A percentile compares a stretch with the other conserved stretches of the same genome.
Conservation (phyloP, 2,888 invertebrate genomes). For the Ectobius pallidus region DNA sequence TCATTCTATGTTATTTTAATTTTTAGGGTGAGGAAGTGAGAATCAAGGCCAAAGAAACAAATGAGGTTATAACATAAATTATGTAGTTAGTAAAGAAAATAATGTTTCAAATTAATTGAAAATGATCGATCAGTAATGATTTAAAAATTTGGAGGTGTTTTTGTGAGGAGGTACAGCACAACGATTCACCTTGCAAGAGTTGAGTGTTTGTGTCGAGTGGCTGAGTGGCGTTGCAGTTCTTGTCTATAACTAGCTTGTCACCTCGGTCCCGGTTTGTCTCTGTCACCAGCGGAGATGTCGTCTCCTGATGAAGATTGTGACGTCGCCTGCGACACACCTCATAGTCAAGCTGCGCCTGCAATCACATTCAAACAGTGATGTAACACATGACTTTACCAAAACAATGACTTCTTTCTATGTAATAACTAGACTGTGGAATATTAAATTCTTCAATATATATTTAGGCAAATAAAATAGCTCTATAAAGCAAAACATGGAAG, state of each 20-base stretch:
- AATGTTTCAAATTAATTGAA: not conserved
- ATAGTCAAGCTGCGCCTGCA: conserved; percentile 65
- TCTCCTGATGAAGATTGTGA: conserved; percentile 53
- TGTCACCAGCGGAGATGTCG: conserved; percentile 64
- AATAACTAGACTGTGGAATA: no score
- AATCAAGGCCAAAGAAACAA: no score
- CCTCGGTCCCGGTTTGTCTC: conserved; percentile 60
- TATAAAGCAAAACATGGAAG: no score
- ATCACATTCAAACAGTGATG: conserved; percentile 22
- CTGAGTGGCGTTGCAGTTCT: conserved; percentile 70
- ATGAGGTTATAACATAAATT: no score
- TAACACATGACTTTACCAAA: no score
- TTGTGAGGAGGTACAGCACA: not conserved
- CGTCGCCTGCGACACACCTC: conserved; percentile 61
- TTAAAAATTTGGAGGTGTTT: conserved; percentile 8
- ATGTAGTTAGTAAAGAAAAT: no score
- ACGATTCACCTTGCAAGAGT: conserved; percentile 14
- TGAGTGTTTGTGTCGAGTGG: conserved; percentile 33
- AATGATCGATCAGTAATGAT: not conserved
- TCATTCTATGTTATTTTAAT: no score
- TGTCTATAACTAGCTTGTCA: conserved; percentile 57
- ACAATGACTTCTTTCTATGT: no score
- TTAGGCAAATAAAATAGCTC: no score
- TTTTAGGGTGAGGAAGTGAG: no score
- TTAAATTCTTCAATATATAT: no score